Percentiles rank a stretch among this genome's conserved stretches.
Conservation (phyloP, 2,797 vertebrate genomes). For the Darevskia mixta region DNA sequence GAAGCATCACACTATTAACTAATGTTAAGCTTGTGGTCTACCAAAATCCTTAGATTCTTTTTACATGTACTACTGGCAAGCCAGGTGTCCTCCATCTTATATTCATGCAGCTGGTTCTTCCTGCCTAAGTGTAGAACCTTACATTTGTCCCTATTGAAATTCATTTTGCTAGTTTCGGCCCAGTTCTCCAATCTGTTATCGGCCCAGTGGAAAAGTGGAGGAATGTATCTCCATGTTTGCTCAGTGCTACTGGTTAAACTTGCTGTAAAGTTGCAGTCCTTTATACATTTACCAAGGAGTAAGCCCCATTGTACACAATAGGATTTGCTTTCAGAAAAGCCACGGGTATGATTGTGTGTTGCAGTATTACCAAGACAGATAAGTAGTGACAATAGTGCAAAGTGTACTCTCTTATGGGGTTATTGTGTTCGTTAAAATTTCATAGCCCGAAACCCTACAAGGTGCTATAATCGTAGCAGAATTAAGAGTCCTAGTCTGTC, state of each 20-base stretch:
- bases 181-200: no score
- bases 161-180: no score
- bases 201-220: background rate
- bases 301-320: background rate
- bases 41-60: no score
- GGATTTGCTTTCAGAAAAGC: background rate
- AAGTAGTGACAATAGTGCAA: background rate
- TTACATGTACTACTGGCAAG: no score
- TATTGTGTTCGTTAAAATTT: background rate
- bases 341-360: background rate
- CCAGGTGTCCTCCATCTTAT: no score
- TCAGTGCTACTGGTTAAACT: background rate
- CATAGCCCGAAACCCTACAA: background rate
- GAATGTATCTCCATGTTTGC: background rate
- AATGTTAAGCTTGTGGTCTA: no score
- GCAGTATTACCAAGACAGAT: background rate
- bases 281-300: background rate
- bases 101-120: no score
- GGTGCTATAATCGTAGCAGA: background rate
- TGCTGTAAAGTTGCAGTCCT: background rate
- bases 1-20: no score
- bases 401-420: background rate
- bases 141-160: no score
- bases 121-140: no score
- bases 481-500: slow-evolving; percentile 10